Conservation (phyloP, 1,140 invertebrate genomes). For the Camponotus pennsylvanicus region DNA sequence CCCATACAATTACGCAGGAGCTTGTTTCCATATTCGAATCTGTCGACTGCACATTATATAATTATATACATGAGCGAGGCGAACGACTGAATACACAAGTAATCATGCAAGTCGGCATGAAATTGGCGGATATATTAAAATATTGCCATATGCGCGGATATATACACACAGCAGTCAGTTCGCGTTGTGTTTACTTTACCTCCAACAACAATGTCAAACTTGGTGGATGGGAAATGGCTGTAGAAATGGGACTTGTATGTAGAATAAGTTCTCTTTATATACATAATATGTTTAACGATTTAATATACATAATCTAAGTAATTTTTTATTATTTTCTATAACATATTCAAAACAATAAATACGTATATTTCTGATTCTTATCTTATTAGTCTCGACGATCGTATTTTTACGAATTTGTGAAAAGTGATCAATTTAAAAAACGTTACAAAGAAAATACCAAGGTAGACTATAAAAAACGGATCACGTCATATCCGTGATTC, state of each 20-base stretch:
- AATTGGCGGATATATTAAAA: conserved; percentile 76
- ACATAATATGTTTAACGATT: conserved; percentile 3
- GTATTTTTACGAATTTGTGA: conserved; percentile 21
- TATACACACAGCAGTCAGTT: conserved; percentile 77
- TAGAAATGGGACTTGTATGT: conserved; percentile 71
- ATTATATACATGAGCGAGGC: conserved; percentile 79
- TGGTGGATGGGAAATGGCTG: conserved; percentile 81
- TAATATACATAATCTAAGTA: neutral
- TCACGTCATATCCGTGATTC: conserved; percentile 67
- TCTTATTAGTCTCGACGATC: neutral
- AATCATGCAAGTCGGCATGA: conserved; percentile 73
- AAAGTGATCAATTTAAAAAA: conserved; percentile 22
- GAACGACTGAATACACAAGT: conserved; percentile 76
- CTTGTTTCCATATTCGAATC: conserved; percentile 79
- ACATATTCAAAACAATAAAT: neutral
- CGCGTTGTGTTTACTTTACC: conserved; percentile 79
- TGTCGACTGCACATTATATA: conserved; percentile 79
- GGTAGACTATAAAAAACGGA: conserved; percentile 35
- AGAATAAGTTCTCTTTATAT: neutral
- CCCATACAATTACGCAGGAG: conserved; percentile 74
- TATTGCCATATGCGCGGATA: conserved; percentile 79
- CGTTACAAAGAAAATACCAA: neutral
- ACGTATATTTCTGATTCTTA: conserved; percentile 3
- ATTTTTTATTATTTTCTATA: conserved; percentile 7
- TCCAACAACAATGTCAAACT: conserved; percentile 76